These are phyloP conservation scores for Drosophila eohydei DNA, from an alignment of 2,888 invertebrate species.

Conservation along the genomic window DNA sequence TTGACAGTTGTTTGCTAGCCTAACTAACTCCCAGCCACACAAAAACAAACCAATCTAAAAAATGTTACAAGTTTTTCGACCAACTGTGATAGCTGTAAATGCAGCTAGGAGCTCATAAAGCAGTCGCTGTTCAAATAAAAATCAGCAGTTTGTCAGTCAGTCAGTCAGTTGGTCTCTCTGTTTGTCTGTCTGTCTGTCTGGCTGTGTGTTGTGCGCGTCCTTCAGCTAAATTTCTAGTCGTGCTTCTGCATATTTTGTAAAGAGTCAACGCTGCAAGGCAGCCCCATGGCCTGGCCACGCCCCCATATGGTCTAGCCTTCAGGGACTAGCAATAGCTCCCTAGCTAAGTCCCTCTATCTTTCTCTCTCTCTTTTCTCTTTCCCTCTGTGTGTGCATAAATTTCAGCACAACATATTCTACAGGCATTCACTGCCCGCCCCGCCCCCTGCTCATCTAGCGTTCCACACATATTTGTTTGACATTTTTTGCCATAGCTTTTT, in stretches of 20 bases:
- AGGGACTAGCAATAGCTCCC: conserved; percentile 26
- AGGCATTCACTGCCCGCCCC: conserved; percentile 21
- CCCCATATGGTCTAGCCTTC: conserved; percentile 30
- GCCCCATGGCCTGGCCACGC: conserved; percentile 23
- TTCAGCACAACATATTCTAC: conserved; percentile 43
- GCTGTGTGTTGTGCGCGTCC: conserved; percentile 48
- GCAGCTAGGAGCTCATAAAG: conserved; percentile 30
- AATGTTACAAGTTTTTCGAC: conserved; percentile 1
- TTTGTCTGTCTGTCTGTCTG: conserved; percentile 8
- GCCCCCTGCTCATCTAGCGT: conserved; percentile 3
- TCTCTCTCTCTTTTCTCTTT: conserved; percentile 11
- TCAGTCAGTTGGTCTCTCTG: conserved; percentile 10
- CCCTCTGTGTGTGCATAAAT: conserved; percentile 62
- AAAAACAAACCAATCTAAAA: not conserved
- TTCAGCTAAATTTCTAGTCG: conserved; percentile 61
- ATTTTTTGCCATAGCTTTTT: conserved; percentile 43
- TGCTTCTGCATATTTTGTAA: conserved; percentile 70
- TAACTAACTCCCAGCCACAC: conserved; percentile 8
- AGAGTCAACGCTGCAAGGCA: conserved; percentile 35
- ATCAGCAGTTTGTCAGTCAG: conserved; percentile 49
- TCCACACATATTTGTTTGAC: conserved; percentile 43
- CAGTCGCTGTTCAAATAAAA: conserved; percentile 53
- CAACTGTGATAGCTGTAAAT: conserved; percentile 11
- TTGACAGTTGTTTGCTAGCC: conserved; percentile 34
- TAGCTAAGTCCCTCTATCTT: conserved; percentile 2